These are phyloP conservation scores for Minunthozetes semirufus DNA, from an alignment of 2,888 invertebrate species.

Conservation along the genomic window DNA sequence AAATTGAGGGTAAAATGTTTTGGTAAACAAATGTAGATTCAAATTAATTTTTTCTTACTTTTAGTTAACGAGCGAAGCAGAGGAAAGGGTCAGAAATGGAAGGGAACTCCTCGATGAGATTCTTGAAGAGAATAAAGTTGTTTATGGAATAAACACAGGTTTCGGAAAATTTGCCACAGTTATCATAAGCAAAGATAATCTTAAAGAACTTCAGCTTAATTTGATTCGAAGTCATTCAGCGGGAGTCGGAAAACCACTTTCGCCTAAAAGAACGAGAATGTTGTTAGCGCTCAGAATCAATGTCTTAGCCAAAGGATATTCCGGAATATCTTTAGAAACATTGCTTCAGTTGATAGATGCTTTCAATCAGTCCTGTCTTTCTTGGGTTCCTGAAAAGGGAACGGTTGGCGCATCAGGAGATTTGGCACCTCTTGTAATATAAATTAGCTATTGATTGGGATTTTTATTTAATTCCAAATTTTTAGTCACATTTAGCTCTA, in stretches of 20 bases:
- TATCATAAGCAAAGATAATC: conserved; percentile 54
- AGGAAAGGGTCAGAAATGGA: conserved; percentile 53
- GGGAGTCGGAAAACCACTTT: conserved; percentile 58
- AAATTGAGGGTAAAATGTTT: conserved; percentile 32
- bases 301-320: conserved; percentile 61
- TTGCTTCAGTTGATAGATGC: conserved; percentile 57
- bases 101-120: conserved; percentile 56
- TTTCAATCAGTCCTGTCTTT: conserved; percentile 60
- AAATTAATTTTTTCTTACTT: background rate
- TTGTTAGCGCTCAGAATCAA: conserved; percentile 60
- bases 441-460: background rate
- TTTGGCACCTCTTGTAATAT: conserved; percentile 54
- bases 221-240: conserved; percentile 60
- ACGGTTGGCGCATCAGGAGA: conserved; percentile 64
- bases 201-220: conserved; percentile 58
- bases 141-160: conserved; percentile 61
- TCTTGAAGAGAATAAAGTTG: conserved; percentile 56
- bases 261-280: conserved; percentile 58
- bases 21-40: background rate
- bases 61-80: conserved; percentile 55
- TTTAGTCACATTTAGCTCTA: conserved; percentile 56
- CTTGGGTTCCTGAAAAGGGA: conserved; percentile 62
- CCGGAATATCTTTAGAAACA: conserved; percentile 57
- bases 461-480: background rate
- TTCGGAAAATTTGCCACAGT: conserved; percentile 60